phyloP scores from a whole-genome alignment of 2,888 invertebrate species.

The Drosophila maculinotata region DNA sequence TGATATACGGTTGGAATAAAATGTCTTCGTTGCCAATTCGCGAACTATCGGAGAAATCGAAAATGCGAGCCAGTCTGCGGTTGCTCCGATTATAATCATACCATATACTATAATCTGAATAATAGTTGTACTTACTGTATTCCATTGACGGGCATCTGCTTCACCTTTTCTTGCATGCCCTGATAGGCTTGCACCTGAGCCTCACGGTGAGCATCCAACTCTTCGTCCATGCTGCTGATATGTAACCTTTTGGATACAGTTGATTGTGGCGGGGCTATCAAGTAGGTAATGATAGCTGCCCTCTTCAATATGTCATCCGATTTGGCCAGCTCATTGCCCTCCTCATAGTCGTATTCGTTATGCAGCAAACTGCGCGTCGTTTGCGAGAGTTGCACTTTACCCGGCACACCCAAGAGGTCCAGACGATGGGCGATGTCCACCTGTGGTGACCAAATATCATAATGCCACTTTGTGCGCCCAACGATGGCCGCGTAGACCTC shows the following conservation, averaged over 20 bases:
- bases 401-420: conserved; percentile 95
- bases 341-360: conserved; percentile 89
- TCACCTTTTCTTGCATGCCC: conserved; percentile 35
- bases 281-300: conserved; percentile 27
- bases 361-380: conserved; percentile 91
- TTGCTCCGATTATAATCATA: too few relatives aligned
- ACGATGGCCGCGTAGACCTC: conserved; percentile 95
- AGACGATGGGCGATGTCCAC: conserved; percentile 97
- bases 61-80: conserved; percentile 17
- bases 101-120: not conserved
- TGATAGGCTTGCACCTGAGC: conserved; percentile 11
- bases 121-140: conserved; percentile 86
- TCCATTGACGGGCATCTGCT: conserved; percentile 90
- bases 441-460: conserved; percentile 97
- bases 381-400: conserved; percentile 94
- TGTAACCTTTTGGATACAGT: not conserved
- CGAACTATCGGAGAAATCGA: conserved; percentile 6
- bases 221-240: not conserved
- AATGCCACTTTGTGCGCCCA: conserved; percentile 97
- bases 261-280: conserved; percentile 17
- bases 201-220: not conserved
- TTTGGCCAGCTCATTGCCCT: conserved; percentile 84
- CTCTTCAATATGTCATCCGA: conserved; percentile 20
- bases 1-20: conserved; percentile 59
- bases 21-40: conserved; percentile 26